Percentiles rank a stretch among this genome's conserved stretches.
phyloP scores from a whole-genome alignment of 2,797 vertebrate genomes.

The Rhabdomys pumilio region DNA sequence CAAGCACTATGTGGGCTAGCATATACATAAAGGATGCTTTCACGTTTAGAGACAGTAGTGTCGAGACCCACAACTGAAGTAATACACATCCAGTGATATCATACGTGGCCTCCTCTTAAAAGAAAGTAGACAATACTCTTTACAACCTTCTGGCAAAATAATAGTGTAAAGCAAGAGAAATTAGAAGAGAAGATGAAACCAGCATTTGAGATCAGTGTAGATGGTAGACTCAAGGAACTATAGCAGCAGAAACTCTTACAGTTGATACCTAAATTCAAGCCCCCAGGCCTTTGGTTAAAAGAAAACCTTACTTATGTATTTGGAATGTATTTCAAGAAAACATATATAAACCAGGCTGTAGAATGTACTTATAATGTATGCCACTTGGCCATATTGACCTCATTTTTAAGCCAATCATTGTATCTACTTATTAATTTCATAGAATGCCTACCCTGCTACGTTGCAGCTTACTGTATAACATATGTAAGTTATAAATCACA shows the following conservation, averaged over 20 bases:
- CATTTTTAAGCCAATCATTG: not conserved
- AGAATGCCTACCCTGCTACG: not conserved
- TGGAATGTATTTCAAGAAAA: conserved; percentile 11
- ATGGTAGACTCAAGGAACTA: not conserved
- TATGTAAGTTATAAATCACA: not conserved
- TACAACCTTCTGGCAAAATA: not conserved
- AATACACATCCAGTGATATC: not conserved
- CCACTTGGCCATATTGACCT: not conserved
- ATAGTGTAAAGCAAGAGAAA: not conserved
- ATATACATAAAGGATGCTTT: not conserved
- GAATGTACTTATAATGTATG: not conserved
- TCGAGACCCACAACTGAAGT: not conserved
- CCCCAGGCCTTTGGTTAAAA: not conserved
- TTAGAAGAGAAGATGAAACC: not conserved
- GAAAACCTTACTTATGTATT: not conserved
- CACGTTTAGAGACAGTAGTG: not conserved
- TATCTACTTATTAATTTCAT: not conserved
- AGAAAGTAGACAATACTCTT: not conserved
- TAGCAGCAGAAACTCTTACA: not conserved
- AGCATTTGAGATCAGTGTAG: not conserved
- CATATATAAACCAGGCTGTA: not conserved
- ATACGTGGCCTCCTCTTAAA: too few relatives aligned
- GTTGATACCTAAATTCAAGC: not conserved
- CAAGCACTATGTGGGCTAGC: not conserved
- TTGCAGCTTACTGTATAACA: not conserved